These are phyloP conservation scores for Chondrilla cf. caribensis DNA, from an alignment of 37 sponge, comb jelly and placozoan species.

Conservation along the genomic window DNA sequence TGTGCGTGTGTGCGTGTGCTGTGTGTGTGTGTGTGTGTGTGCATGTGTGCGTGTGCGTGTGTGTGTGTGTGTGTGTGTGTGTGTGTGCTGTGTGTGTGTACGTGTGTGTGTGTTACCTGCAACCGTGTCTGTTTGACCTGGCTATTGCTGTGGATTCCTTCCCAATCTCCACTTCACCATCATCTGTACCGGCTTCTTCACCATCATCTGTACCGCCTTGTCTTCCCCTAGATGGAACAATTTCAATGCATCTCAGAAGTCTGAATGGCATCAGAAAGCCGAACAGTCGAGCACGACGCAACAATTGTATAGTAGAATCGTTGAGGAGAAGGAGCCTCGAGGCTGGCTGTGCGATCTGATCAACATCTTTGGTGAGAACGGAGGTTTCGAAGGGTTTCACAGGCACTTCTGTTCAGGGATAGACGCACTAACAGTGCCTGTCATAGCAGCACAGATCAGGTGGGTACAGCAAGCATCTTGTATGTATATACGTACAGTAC, in stretches of 20 bases:
- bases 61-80: too few relatives aligned
- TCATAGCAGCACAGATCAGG: conserved; percentile 80
- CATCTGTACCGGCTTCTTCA: too few relatives aligned
- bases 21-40: too few relatives aligned
- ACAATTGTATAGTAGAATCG: not conserved
- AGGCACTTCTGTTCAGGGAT: conserved; percentile 49
- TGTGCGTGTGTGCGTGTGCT: not conserved
- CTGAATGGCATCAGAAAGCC: not conserved
- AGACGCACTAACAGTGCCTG: conserved; percentile 60
- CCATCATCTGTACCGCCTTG: too few relatives aligned
- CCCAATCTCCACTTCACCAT: too few relatives aligned
- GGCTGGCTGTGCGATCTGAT: conserved; percentile 93
- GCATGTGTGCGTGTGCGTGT: not conserved
- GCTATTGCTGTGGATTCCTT: too few relatives aligned
- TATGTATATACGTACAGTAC: too few relatives aligned
- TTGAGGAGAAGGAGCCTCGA: conserved; percentile 23
- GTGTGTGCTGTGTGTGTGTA: not conserved
- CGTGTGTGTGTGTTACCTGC: not conserved
- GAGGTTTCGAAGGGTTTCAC: conserved; percentile 73
- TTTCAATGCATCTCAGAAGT: not conserved
- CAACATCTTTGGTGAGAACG: conserved; percentile 81
- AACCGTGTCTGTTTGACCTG: too few relatives aligned
- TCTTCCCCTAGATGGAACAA: conserved; percentile 5
- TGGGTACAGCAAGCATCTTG: conserved; percentile 1
- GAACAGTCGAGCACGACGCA: not conserved